These are phyloP conservation scores for Acleris cristana DNA, from an alignment of 2,888 invertebrate species.

Conservation along the genomic window DNA sequence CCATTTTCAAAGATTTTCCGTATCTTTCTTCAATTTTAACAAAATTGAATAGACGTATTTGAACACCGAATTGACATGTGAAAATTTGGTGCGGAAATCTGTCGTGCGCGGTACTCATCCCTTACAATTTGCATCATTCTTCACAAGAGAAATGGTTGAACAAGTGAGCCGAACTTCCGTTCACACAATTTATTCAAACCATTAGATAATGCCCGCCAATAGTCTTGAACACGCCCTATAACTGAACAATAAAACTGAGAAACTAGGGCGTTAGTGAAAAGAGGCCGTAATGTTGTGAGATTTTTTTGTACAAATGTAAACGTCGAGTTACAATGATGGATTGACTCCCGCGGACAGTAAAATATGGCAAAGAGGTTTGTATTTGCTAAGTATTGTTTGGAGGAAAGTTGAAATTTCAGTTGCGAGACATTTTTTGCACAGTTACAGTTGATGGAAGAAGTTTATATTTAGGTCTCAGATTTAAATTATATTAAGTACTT, in stretches of 20 bases:
- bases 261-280: conserved; percentile 26
- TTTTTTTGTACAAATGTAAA: conserved; percentile 34
- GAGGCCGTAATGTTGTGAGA: conserved; percentile 27
- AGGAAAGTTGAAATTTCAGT: conserved; percentile 1
- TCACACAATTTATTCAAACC: conserved; percentile 24
- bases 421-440: not conserved
- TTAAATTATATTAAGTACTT: no score
- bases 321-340: conserved; percentile 35
- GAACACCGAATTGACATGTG: not conserved
- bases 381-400: conserved; percentile 10
- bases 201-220: conserved; percentile 30
- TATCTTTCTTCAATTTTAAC: no score
- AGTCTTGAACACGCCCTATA: conserved; percentile 15
- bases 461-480: no score
- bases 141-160: conserved; percentile 9
- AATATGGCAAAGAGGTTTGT: conserved; percentile 24
- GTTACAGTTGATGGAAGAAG: no score
- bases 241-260: conserved; percentile 20
- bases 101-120: conserved; percentile 8
- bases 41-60: not conserved
- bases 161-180: conserved; percentile 16
- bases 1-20: no score
- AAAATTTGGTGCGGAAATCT: conserved; percentile 1
- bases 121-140: conserved; percentile 17
- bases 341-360: conserved; percentile 21